Evolutionary conservation across 2,888 invertebrate species (phyloP).

Genomic region (Coelopa pilipes): DNA sequence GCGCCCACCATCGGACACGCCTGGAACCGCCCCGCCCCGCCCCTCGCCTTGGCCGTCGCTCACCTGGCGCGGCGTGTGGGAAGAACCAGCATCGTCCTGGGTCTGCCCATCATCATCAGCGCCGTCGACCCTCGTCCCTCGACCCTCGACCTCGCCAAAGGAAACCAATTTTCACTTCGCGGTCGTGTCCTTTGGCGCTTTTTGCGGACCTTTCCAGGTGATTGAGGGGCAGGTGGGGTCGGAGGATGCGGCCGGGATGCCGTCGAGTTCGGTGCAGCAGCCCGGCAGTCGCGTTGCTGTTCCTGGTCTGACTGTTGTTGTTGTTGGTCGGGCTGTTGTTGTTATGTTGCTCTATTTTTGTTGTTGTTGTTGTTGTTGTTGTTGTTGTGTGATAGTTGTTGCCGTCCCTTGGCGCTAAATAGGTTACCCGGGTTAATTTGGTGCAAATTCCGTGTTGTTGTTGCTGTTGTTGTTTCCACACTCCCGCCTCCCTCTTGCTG

Average conservation of each 20-base stretch:
- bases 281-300: constrained; percentile 3
- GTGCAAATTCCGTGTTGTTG: constrained; percentile 49
- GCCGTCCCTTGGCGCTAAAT: constrained; percentile 46
- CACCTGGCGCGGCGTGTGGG: constrained; percentile 36
- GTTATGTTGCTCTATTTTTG: too few species aligned
- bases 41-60: not conserved
- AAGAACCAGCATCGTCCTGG: too few species aligned
- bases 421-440: constrained; percentile 59
- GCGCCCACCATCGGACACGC: too few species aligned
- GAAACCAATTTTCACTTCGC: constrained; percentile 49
- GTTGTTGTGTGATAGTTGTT: not conserved
- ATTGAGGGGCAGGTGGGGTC: not conserved
- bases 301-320: too few species aligned
- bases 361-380: too few species aligned
- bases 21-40: too few species aligned
- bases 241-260: constrained; percentile 17
- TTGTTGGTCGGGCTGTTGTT: too few species aligned
- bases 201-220: not conserved
- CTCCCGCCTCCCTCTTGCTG: too few species aligned
- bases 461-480: constrained; percentile 6
- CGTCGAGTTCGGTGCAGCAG: constrained; percentile 15
- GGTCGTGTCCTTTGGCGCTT: constrained; percentile 54
- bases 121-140: constrained; percentile 25
- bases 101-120: constrained; percentile 27
- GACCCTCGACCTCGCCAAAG: constrained; percentile 26